These are phyloP conservation scores for Siniperca chuatsi DNA, from an alignment of 2,113 vertebrate genomes.

Conservation along the genomic window DNA sequence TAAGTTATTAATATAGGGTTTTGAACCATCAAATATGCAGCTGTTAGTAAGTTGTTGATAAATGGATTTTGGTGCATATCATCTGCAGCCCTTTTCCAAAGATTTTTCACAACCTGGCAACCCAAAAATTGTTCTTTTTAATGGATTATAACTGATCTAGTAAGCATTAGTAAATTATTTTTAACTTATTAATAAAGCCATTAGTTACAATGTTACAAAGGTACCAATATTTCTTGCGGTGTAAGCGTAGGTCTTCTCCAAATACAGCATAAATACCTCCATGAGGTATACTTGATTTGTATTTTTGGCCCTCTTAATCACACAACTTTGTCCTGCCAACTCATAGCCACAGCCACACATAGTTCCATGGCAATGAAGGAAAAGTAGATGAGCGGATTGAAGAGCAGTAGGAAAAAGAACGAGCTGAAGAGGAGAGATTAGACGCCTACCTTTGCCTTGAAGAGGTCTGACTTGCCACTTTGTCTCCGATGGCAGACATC, in stretches of 20 bases:
- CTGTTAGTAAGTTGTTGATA: background rate
- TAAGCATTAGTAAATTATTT: background rate
- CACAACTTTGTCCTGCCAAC: background rate
- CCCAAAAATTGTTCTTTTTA: background rate
- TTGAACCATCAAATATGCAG: background rate
- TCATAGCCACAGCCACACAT: background rate
- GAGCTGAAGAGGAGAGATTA: conserved; percentile 18
- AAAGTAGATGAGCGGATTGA: conserved; percentile 25
- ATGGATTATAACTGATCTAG: background rate
- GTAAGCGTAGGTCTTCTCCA: background rate
- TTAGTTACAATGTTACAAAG: background rate
- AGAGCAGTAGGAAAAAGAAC: conserved; percentile 33
- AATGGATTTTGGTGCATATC: background rate
- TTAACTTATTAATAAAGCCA: background rate
- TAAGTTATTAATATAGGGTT: background rate
- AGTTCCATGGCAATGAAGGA: conserved; percentile 1
- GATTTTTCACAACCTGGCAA: background rate
- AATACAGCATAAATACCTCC: background rate
- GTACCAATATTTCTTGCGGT: background rate
- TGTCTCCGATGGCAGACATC: conserved; percentile 88
- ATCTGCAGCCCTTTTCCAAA: background rate
- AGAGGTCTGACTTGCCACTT: conserved; percentile 86
- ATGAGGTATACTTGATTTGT: background rate
- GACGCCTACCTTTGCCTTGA: conserved; percentile 87
- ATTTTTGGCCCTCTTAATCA: conserved; percentile 20